phyloP scores from a whole-genome alignment of 2,113 vertebrate genomes.

The Eptesicus fuscus region DNA sequence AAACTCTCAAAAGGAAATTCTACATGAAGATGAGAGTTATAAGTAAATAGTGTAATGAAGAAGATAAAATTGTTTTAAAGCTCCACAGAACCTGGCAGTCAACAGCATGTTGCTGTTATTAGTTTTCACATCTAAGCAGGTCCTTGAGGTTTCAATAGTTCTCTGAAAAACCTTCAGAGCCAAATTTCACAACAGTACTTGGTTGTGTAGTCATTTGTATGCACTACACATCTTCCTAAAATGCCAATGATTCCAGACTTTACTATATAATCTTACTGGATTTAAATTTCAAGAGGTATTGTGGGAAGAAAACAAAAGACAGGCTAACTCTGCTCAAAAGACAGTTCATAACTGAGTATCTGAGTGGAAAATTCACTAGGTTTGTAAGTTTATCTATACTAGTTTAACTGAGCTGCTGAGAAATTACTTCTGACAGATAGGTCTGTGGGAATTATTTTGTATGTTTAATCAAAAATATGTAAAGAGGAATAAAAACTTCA shows the following conservation, averaged over 20 bases:
- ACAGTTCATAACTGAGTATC: background rate
- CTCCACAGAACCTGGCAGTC: background rate
- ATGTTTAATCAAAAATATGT: constrained; percentile 14
- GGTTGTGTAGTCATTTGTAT: background rate
- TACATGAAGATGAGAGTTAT: background rate
- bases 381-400: background rate
- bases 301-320: background rate
- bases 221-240: background rate
- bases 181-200: background rate
- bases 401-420: background rate
- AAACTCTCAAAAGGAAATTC: constrained; percentile 16
- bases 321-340: constrained; percentile 22
- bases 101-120: background rate
- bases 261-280: background rate
- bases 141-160: background rate
- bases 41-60: background rate
- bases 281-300: background rate
- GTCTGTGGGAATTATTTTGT: constrained; percentile 3
- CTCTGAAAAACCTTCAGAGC: constrained; percentile 17
- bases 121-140: background rate
- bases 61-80: constrained; percentile 25
- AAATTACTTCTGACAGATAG: background rate
- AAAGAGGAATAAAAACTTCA: constrained; percentile 47
- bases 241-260: background rate
- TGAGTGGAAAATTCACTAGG: background rate